Conservation (phyloP, 2,797 vertebrate genomes). For the Pseudochirops corinnae region DNA sequence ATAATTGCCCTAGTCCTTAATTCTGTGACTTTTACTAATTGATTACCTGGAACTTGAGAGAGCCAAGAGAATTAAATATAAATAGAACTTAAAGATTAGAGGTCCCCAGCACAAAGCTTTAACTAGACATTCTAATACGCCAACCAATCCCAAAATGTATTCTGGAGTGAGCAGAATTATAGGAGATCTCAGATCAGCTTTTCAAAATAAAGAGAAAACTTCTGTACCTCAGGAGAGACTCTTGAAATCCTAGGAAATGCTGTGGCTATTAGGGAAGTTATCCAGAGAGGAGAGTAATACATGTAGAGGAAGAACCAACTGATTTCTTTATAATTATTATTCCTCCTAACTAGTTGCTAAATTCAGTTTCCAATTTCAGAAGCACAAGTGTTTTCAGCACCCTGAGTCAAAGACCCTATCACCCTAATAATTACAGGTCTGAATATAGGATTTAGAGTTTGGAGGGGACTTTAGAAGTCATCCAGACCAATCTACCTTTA, state of each 20-base stretch:
- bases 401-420: background rate
- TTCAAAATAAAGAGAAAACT: background rate
- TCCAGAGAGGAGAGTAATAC: background rate
- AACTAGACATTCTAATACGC: background rate
- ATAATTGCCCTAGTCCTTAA: background rate
- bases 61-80: constrained; percentile 35
- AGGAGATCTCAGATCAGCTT: background rate
- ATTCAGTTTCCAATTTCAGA: background rate
- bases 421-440: background rate
- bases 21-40: constrained; percentile 18
- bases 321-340: background rate
- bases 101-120: background rate
- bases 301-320: background rate
- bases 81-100: background rate
- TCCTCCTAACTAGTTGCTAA: background rate
- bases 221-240: background rate
- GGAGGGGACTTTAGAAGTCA: background rate
- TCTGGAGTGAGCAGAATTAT: background rate
- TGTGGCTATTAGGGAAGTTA: background rate
- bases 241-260: background rate
- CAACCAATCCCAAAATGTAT: background rate
- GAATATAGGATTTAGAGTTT: background rate
- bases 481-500: background rate
- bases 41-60: constrained; percentile 29
- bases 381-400: background rate